phyloP scores from a whole-genome alignment of 2,113 vertebrate genomes.

The Malurus alboscapulatus region DNA sequence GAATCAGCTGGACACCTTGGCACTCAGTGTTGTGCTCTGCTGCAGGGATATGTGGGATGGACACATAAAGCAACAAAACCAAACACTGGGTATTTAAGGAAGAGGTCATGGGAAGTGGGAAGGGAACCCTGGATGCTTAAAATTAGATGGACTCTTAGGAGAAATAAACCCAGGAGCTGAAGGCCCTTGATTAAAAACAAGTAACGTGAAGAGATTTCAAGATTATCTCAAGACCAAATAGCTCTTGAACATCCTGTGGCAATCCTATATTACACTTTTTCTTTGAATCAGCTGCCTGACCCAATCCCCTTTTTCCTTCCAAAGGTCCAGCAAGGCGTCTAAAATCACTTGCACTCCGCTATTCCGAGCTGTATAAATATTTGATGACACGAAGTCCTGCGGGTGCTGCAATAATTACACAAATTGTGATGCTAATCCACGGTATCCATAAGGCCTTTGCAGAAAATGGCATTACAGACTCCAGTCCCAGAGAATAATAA shows the following conservation, averaged over 20 bases:
- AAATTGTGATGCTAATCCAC: conserved; percentile 67
- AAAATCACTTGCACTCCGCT: conserved; percentile 3
- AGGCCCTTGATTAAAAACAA: background rate
- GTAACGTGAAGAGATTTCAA: background rate
- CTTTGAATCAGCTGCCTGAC: background rate
- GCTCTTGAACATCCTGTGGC: background rate
- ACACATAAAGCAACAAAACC: background rate
- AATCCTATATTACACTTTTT: background rate
- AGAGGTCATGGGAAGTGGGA: background rate
- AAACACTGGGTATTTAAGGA: background rate
- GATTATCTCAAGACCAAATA: background rate
- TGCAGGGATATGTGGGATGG: background rate
- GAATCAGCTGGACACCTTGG: background rate
- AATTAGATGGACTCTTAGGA: background rate
- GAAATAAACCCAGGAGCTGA: background rate
- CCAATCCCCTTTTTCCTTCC: background rate
- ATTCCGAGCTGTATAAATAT: conserved; percentile 65
- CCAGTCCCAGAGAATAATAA: conserved; percentile 67
- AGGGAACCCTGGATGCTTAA: background rate
- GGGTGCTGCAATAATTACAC: conserved; percentile 64
- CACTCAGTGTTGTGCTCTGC: background rate
- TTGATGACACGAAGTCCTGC: conserved; percentile 60
- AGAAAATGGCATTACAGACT: conserved; percentile 62
- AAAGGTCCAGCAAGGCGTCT: conserved; percentile 23
- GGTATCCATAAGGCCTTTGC: conserved; percentile 61